Base-by-base conservation (phyloP, 2,113 vertebrate genomes). In the Hemicordylus capensis region DNA sequence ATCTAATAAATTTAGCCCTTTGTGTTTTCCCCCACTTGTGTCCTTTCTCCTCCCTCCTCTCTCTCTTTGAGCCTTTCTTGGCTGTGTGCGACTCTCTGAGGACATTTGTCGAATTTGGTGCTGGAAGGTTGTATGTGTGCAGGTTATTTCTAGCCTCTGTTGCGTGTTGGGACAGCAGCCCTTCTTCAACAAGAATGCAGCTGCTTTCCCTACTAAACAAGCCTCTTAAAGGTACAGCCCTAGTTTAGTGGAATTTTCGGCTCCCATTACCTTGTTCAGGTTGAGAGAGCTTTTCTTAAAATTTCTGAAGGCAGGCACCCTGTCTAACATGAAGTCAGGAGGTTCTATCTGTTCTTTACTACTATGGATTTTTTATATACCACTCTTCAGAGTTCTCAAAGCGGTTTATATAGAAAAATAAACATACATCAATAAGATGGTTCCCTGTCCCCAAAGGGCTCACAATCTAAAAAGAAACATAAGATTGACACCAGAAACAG, bases 161-260 rank as follows among this genome's bases (percentile, higher is more conserved):
- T 95, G 97, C 98, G 96, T 98, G 98, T 98, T 96, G 95, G 96
- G 97, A 97, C 98, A 98, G 97, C 97, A 95, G 96, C 96, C 95
- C 93, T 94, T 94, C 88, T 92, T 93, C 88, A 93, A 91, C 95
- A 97, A 98, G 98, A 98, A 98, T 99, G 98, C 95, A 93, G 94
- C 93, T 96, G 95, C 96, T 96, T 94, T 95, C 95, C 95, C 95
- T 94, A 95, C 92, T 90, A 93, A 78, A 88, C 93, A 95, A 95
- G 95, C 95, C 96, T 95, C 95, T 96, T 97, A 97, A 97, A 97
- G 96, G 93, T 91, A 95, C 95, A 95, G 96, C 89, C 92, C 48
- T 93, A 89, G 85, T 93, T 90, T 89, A 89, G n/a, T 26, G 91
- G 81, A 89, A 77, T 79, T 86, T 82, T 70, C 79, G 78, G 78